These are phyloP conservation scores for Silvanus unidentatus DNA, from an alignment of 2,888 invertebrate genomes.

Conservation along the genomic window DNA sequence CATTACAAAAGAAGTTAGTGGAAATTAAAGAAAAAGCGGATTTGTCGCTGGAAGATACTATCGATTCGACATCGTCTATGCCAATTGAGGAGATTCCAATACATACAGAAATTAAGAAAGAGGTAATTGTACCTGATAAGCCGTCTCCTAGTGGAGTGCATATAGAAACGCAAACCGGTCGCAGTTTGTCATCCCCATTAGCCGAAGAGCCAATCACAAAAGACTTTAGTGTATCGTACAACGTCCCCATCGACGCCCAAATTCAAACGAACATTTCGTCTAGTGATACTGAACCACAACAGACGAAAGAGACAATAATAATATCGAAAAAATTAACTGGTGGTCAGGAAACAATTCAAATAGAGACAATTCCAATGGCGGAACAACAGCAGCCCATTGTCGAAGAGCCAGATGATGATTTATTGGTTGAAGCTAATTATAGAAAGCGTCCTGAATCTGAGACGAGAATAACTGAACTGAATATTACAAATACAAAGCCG, in stretches of 20 bases:
- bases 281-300: slow-evolving; percentile 41
- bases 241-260: slow-evolving; percentile 54
- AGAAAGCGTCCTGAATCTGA: slow-evolving; percentile 49
- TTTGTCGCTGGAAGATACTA: slow-evolving; percentile 55
- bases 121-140: slow-evolving; percentile 24
- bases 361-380: slow-evolving; percentile 57
- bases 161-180: slow-evolving; percentile 65
- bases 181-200: slow-evolving; percentile 48
- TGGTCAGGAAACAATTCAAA: slow-evolving; percentile 66
- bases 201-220: slow-evolving; percentile 42
- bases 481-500: slow-evolving; percentile 65
- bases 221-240: slow-evolving; percentile 52
- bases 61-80: slow-evolving; percentile 63
- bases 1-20: slow-evolving; percentile 48
- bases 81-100: slow-evolving; percentile 58
- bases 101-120: slow-evolving; percentile 25
- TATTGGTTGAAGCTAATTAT: slow-evolving; percentile 67
- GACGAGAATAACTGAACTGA: slow-evolving; percentile 60
- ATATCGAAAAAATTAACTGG: slow-evolving; percentile 59
- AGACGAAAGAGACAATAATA: slow-evolving; percentile 56
- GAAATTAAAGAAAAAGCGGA: slow-evolving; percentile 41
- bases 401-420: slow-evolving; percentile 56
- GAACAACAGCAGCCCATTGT: slow-evolving; percentile 48
- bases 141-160: slow-evolving; percentile 32
- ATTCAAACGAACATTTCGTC: slow-evolving; percentile 49